Evolutionary conservation across 2,888 invertebrate genomes (phyloP), one percentile per base, ranked within the genome.

Genomic region (Sericinus montela): DNA sequence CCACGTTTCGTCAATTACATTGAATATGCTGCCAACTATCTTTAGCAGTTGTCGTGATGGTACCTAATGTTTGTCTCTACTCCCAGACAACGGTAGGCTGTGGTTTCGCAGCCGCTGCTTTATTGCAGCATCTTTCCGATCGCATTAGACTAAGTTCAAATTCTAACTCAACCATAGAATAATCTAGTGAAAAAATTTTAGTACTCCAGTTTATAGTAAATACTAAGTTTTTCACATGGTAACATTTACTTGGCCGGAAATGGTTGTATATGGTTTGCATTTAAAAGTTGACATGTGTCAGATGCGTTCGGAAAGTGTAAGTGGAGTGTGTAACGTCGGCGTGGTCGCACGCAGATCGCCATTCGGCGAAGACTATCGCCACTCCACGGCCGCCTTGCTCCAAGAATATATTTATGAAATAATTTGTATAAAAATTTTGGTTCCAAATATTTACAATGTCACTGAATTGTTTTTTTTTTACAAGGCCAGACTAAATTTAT

Each of bases 371-470:
- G 13, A 32, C 32, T 11, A 8, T 6, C 4, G 15, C 60, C 60
- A 59, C 66, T 57, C 69, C 65, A 56, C 69, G 55, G 60, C 59
- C 75, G 67, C 77, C 80, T 77, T 73, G 72, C 78, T 80, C 82
- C 77, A 72, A 77, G 76, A 77, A 77, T 81, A 80, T 75, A 75
- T 72, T 75, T 81, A 80, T 69, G 78, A 81, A 83, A 79, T 80
- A 82, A 80, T 85, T 83, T 83, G 79, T 86, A 86, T 84, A 84
- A 85, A 86, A 87, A 84, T 84, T 45, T 86, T 80, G 81, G 72
- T 77, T 81, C 81, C 76, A 82, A 63, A 85, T 87, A 87, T 87
- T 85, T 87, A 85, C 86, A 87, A 80, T 64, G 63, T 66, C 72
- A 70, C 74, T 80, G 81, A 74, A 78, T 28, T 15, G 8, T 6